Percentiles rank a stretch among this genome's conserved stretches.
These are phyloP conservation scores for Drosophila paramelanica DNA, from an alignment of 2,888 invertebrate genomes.

Conservation along the genomic window DNA sequence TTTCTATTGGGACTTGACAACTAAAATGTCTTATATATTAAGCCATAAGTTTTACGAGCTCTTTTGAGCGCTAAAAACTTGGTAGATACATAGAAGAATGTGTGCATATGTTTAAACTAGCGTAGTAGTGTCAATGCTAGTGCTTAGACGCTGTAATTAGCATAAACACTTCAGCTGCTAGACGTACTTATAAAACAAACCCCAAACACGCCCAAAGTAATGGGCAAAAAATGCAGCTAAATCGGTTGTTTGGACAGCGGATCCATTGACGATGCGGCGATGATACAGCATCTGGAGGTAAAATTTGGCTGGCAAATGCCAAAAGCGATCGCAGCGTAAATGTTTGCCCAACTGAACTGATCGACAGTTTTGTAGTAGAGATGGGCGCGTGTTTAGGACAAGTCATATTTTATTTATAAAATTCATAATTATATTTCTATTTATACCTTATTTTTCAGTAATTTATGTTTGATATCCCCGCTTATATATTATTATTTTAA, in stretches of 20 bases:
- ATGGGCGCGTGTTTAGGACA: neutral
- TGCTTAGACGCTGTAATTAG: slow-evolving; percentile 48
- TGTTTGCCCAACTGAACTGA: slow-evolving; percentile 58
- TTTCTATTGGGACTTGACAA: neutral
- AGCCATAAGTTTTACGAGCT: slow-evolving; percentile 7
- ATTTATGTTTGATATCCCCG: too few relatives aligned
- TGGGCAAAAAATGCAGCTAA: neutral
- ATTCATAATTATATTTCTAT: too few relatives aligned
- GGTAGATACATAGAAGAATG: neutral
- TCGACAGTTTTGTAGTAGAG: neutral
- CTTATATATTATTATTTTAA: too few relatives aligned
- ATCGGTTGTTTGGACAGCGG: neutral
- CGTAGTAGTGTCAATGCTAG: slow-evolving; percentile 41
- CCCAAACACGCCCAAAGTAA: slow-evolving; percentile 31
- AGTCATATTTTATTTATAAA: too few relatives aligned
- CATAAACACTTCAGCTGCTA: slow-evolving; percentile 26
- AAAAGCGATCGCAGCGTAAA: slow-evolving; percentile 41
- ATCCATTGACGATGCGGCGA: slow-evolving; percentile 36
- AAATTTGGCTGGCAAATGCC: slow-evolving; percentile 38
- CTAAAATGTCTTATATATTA: neutral
- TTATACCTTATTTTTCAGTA: too few relatives aligned
- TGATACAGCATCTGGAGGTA: slow-evolving; percentile 29
- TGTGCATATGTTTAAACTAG: neutral
- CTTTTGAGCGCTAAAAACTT: slow-evolving; percentile 5
- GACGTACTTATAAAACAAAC: slow-evolving; percentile 14